These are phyloP conservation scores for Epinephelus fuscoguttatus DNA, from an alignment of 2,113 vertebrate genomes.

Conservation along the genomic window DNA sequence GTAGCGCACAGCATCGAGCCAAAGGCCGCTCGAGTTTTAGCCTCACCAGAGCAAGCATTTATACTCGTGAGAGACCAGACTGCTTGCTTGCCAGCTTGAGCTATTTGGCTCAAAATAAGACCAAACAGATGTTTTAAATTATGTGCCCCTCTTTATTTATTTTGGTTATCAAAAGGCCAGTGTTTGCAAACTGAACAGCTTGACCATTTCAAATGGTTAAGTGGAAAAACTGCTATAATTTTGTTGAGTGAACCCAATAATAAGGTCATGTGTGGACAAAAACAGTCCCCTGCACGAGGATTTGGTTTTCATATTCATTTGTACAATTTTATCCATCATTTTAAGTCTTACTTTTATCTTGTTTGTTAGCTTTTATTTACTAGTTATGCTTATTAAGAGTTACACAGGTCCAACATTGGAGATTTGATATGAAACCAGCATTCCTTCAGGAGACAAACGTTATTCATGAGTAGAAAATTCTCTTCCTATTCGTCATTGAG, in stretches of 20 bases:
- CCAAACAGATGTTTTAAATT: slow-evolving; percentile 25
- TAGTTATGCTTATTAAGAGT: background rate
- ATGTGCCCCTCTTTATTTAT: background rate
- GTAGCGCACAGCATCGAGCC: background rate
- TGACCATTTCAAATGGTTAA: background rate
- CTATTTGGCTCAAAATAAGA: background rate
- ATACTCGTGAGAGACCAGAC: background rate
- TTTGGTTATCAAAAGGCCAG: background rate
- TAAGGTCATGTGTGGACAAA: background rate
- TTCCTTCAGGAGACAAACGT: slow-evolving; percentile 11
- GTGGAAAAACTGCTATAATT: background rate
- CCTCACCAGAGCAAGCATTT: background rate
- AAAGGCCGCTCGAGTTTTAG: background rate
- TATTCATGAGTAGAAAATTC: slow-evolving; percentile 18
- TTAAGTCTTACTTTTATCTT: background rate
- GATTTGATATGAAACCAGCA: background rate
- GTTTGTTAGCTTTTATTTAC: background rate
- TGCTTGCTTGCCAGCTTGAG: background rate
- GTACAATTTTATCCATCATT: background rate
- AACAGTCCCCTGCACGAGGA: background rate
- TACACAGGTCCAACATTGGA: background rate
- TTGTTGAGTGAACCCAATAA: background rate
- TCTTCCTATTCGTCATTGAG: slow-evolving; percentile 11
- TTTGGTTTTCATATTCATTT: background rate
- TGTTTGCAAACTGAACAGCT: slow-evolving; percentile 12